Evolutionary conservation across 2,113 vertebrate species (phyloP).

Genomic region (Rhadina sibilatrix): DNA sequence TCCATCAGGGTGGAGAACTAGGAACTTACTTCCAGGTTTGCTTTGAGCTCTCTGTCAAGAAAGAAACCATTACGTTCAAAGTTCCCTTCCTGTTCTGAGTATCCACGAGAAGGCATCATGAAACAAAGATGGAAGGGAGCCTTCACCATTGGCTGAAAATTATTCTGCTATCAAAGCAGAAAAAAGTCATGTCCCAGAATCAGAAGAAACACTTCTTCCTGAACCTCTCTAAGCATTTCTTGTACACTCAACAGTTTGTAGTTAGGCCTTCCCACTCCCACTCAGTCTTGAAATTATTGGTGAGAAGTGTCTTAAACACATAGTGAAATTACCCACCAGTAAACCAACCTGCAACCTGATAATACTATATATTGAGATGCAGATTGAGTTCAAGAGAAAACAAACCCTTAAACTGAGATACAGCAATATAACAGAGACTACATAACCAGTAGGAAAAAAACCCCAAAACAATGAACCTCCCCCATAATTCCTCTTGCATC

Average conservation of each 20-base stretch:
- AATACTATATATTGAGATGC: neutral
- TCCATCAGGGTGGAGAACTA: neutral
- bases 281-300: neutral
- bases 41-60: neutral
- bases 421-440: neutral
- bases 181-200: neutral
- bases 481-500: neutral
- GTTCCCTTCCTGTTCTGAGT: neutral
- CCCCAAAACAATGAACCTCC: rapidly evolving
- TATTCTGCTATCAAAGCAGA: neutral
- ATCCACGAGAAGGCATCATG: neutral
- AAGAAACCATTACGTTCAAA: neutral
- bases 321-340: neutral
- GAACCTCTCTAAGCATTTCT: neutral
- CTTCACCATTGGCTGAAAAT: neutral
- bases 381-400: neutral
- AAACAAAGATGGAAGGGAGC: neutral
- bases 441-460: neutral
- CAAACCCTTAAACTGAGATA: neutral
- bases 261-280: neutral
- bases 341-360: neutral
- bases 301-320: neutral
- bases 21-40: neutral
- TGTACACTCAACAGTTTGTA: neutral
- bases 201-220: neutral